These are phyloP conservation scores for Hylia prasina DNA, from an alignment of 2,113 vertebrate species.

Conservation along the genomic window DNA sequence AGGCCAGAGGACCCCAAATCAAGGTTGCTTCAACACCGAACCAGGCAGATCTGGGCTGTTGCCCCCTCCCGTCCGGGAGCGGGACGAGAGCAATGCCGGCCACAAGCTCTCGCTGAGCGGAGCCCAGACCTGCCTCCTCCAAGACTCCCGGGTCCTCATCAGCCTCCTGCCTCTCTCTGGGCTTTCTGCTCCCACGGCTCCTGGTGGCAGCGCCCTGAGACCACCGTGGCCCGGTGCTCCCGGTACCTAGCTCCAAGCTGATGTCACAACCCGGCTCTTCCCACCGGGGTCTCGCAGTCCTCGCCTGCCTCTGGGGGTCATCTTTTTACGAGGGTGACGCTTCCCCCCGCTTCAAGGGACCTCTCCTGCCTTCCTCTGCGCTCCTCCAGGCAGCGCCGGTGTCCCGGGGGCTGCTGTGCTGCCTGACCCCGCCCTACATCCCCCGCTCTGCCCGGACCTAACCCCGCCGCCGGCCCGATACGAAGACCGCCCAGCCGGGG, in stretches of 20 bases:
- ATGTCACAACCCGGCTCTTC: accelerated
- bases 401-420: background rate
- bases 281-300: background rate
- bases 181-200: background rate
- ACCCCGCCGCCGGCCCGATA: no score
- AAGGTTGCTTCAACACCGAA: background rate
- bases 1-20: background rate
- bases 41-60: background rate
- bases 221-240: background rate
- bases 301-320: no score
- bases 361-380: background rate
- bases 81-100: accelerated
- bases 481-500: no score
- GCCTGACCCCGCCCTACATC: background rate
- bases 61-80: accelerated
- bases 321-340: background rate
- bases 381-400: background rate
- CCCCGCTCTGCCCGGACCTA: background rate
- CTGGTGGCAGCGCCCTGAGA: accelerated
- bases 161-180: no score
- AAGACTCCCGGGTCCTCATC: background rate
- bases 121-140: background rate
- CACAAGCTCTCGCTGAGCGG: accelerated
- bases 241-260: accelerated
- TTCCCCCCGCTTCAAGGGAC: background rate